Conservation (phyloP, 2,888 invertebrate species). For the Thera britannica region DNA sequence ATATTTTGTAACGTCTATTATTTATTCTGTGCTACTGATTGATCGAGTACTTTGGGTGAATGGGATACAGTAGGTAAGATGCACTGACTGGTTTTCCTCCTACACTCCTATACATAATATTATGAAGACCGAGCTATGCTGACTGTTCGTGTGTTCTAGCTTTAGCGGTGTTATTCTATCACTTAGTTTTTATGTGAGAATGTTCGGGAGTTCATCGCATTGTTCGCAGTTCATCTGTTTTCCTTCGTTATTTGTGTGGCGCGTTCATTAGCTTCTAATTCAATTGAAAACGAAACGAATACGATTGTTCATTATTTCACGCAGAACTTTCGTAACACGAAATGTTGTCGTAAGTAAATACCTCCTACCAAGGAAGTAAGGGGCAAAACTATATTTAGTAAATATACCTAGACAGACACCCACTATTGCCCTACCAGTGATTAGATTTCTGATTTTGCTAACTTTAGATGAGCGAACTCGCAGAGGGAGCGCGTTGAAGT, state of each 20-base stretch:
- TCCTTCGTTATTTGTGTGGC: constrained; percentile 24
- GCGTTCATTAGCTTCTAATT: constrained; percentile 34
- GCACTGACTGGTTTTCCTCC: not conserved
- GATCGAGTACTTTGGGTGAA: no score
- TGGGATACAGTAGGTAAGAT: not conserved
- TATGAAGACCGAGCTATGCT: not conserved
- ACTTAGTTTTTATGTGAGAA: constrained; percentile 31
- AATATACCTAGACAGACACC: no score
- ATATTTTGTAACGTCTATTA: no score
- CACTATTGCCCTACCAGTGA: not conserved
- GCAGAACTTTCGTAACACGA: constrained; percentile 6
- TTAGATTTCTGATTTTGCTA: not conserved
- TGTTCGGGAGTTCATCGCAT: constrained; percentile 31
- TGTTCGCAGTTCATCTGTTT: constrained; percentile 34
- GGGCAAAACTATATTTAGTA: no score
- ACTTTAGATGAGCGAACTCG: not conserved
- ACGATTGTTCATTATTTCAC: constrained; percentile 10
- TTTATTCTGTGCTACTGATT: no score
- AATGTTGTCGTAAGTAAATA: no score
- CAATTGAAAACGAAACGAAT: constrained; percentile 33
- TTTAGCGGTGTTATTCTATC: constrained; percentile 18
- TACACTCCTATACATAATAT: not conserved
- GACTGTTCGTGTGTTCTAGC: constrained; percentile 13
- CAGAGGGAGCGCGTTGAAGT: constrained; percentile 55
- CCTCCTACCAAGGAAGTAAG: no score